Base-by-base conservation (phyloP, 1,140 invertebrate species). In the Calosoma granatense region DNA sequence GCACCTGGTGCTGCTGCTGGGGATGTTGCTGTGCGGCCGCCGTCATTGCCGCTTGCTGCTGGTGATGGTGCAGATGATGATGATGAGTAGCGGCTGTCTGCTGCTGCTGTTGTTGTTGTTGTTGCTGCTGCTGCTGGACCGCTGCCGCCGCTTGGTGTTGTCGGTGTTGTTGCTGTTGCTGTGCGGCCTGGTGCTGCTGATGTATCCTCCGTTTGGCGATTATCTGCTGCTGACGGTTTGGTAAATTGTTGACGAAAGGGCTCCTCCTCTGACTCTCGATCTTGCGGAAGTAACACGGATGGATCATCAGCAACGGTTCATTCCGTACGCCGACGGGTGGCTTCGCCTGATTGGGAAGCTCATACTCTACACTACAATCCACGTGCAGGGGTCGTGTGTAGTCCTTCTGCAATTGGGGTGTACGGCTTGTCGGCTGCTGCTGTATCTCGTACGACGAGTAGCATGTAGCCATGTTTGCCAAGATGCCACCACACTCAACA, bases 281-380 rank as follows among this genome's bases (percentile, higher is more conserved):
- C 71, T 86, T 83, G 57, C 86, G 76, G 74, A 89, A 89, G 70
- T 88, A 88, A 64, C 85, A 88, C n/a, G 87, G 87, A 75, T 88
- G 87, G 68, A 89, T 89, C 85, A 89, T 89, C 53, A 89, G 78
- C 62, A 89, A 75, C 20, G 86, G 87, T 67, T 88, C 86, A 61
- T 82, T 80, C 56, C 82, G 77, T 59, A 83, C 83, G 22, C 86
- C 86, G 61, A 83, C 82, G 59, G 87, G 86, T 57, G 87, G 86
- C 69, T 88, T 87, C 22, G 86, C 86, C 70, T 86, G 83, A 65
- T 86, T 86, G 56, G 87, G 87, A 65, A 90, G 75, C 73, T 89
- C 87, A 76, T 89, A 90, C 72, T 90, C 87, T 57, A 89, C 86
- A 75, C 86, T 88, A 74, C 87, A 88, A 71, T 89, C 87, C 61